Conservation (phyloP, 1,140 invertebrate genomes). For the Brachionus paranguensis region DNA sequence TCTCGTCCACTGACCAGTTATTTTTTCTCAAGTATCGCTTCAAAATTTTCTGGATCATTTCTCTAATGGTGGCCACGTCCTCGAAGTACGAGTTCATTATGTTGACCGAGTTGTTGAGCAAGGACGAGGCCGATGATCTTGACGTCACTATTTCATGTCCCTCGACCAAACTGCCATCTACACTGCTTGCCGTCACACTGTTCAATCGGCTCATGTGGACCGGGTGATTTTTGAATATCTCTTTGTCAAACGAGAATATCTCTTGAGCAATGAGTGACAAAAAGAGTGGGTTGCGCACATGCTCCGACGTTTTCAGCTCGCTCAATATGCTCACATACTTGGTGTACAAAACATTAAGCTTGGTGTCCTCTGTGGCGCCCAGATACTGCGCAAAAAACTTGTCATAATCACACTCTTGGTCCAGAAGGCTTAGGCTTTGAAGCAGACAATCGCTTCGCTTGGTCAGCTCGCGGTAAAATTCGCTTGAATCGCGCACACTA, state of each 20-base stretch:
- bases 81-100: constrained; percentile 37
- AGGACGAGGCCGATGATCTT: background rate
- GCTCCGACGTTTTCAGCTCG: constrained; percentile 3
- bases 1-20: constrained; percentile 14
- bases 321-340: constrained; percentile 3
- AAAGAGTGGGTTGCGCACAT: constrained; percentile 5
- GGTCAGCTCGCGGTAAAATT: background rate
- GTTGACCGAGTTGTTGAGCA: background rate
- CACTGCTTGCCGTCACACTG: background rate
- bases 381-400: background rate
- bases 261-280: background rate
- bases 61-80: background rate
- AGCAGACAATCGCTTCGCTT: background rate
- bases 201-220: constrained; percentile 18
- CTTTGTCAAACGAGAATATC: constrained; percentile 31
- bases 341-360: background rate
- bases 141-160: background rate
- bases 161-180: background rate
- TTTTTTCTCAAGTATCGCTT: constrained; percentile 21
- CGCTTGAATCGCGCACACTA: background rate
- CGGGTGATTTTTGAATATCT: constrained; percentile 28
- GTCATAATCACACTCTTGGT: background rate
- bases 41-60: constrained; percentile 23
- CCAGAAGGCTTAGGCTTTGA: background rate
- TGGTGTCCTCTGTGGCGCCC: background rate